Evolutionary conservation across 2,797 vertebrate species (phyloP), one percentile per base, ranked within the genome.

Genomic region (Astyanax mexicanus): DNA sequence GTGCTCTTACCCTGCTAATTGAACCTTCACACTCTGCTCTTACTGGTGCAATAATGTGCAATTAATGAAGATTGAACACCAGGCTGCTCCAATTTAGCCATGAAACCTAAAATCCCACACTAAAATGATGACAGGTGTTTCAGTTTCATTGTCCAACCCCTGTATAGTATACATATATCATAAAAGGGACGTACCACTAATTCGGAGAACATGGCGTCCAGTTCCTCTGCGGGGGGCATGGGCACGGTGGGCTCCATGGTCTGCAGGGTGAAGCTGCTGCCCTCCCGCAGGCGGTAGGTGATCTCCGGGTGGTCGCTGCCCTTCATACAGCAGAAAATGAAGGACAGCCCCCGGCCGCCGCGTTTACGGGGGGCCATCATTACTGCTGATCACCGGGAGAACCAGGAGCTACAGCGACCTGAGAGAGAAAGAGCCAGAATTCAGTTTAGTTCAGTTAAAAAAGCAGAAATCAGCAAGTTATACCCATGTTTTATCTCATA

Each of bases 241-340:
- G 96, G 95, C 80, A 95, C 83, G 0, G 86, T 71, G 0, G 95
- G 96, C 88, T 95, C 95, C 95, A 97, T 92, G 23, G 88, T 86
- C 65, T 93, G 90, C 70, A 93, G 86, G 0, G 89, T 89, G 35
- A 90, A 92, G 83, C 77, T 89, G 91, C 92, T 95, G 78, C 96
- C 94, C 71, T 94, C 93, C 79, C 95, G 91, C 75, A 96, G 88
- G 61, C 90, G 88, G 85, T 96, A 93, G 0, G 95, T 96, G 92
- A 98, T 97, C 92, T 97, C 95, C 0, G 95, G 96, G 79, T 95
- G 96, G 52, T 97, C 93, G 0, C 86, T 93, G 80, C 89, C 91
- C 81, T 93, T 95, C 87, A 95, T 94, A 91, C 97, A 98, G 90
- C 97, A 98, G 78, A 95, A 94, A 84, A 98, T 95, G 69, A 97